Evolutionary conservation across 2,797 vertebrate species (phyloP).

Genomic region (Amblyopsis hoosieri): DNA sequence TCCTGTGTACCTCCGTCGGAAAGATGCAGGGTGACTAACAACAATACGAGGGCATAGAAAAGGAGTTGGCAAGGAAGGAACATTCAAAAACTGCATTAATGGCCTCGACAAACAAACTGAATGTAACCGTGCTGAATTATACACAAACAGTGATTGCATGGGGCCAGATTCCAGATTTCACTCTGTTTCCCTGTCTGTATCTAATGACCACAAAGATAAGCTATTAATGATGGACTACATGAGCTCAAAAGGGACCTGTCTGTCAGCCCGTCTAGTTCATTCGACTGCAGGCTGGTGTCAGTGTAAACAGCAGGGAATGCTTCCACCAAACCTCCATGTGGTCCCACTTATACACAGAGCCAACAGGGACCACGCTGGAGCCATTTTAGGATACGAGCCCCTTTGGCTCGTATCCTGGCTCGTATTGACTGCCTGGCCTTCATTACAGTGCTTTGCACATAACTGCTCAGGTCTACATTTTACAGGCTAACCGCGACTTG

Average conservation of each 20-base stretch:
- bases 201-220: neutral
- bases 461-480: neutral
- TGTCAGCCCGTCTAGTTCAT: neutral
- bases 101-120: neutral
- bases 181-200: neutral
- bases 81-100: neutral
- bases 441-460: slow-evolving; percentile 5
- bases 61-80: slow-evolving; percentile 9
- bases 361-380: slow-evolving; percentile 10
- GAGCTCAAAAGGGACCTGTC: neutral
- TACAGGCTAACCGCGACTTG: slow-evolving; percentile 17
- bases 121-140: neutral
- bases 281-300: neutral
- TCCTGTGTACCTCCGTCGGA: slow-evolving; percentile 65
- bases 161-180: neutral
- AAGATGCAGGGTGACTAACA: slow-evolving; percentile 49
- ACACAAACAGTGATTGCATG: neutral
- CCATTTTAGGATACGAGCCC: slow-evolving; percentile 14
- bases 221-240: neutral
- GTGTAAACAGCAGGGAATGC: slow-evolving; percentile 1
- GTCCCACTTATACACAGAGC: slow-evolving; percentile 10
- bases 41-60: slow-evolving; percentile 35
- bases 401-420: no score
- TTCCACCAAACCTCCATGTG: slow-evolving; percentile 7
- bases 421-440: slow-evolving; percentile 3